Evolutionary conservation across 2,113 vertebrate genomes (phyloP).

Genomic region (Tamias sibiricus): DNA sequence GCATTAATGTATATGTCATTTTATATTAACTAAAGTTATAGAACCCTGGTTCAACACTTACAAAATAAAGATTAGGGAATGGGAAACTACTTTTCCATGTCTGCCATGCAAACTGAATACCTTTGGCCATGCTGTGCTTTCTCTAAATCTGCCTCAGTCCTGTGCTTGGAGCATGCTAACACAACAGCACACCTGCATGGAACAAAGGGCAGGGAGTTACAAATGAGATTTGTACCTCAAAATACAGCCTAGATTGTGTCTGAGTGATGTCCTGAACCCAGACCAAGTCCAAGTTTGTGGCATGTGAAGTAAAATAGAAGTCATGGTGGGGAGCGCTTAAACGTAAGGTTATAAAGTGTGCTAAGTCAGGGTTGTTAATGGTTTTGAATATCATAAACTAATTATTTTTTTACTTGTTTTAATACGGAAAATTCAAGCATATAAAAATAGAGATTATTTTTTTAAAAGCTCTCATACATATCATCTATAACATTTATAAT

Average conservation of each 20-base stretch:
- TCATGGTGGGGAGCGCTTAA: neutral
- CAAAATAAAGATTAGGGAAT: neutral
- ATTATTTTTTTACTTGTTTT: neutral
- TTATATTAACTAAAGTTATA: neutral
- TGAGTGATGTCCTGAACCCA: neutral
- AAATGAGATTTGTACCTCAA: neutral
- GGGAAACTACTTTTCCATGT: neutral
- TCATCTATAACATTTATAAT: neutral
- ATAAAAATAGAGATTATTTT: neutral
- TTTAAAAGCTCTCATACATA: neutral
- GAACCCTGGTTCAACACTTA: neutral
- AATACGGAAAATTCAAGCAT: conserved; percentile 1
- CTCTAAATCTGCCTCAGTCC: neutral
- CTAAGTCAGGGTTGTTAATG: neutral
- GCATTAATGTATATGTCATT: neutral
- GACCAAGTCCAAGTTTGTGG: neutral
- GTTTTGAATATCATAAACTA: neutral
- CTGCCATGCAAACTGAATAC: neutral
- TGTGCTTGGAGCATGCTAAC: neutral
- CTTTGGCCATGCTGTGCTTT: neutral
- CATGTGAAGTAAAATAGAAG: neutral
- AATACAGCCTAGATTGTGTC: neutral
- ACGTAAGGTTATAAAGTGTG: neutral
- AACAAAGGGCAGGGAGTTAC: neutral
- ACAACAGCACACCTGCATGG: neutral